phyloP scores from a whole-genome alignment of 1,140 invertebrate species.

The Carposina sasakii region DNA sequence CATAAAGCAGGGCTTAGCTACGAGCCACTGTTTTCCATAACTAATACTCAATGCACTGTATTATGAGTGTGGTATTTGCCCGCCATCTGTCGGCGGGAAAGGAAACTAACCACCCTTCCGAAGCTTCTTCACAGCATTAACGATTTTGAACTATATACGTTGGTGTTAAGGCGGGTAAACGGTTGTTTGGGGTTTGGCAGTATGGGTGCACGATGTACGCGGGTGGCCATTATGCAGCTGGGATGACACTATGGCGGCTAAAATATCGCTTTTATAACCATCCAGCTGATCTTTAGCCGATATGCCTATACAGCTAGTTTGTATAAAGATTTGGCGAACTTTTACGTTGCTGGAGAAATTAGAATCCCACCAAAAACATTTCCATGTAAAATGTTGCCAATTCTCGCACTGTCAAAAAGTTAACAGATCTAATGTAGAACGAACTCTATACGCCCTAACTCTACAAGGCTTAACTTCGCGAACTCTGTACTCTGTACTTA shows the following conservation, averaged over 20 bases:
- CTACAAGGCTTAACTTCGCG: too few species aligned
- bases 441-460: too few species aligned
- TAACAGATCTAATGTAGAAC: too few species aligned
- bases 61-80: constrained; percentile 43
- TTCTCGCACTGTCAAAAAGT: constrained; percentile 4
- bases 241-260: constrained; percentile 39
- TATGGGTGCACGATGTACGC: constrained; percentile 36
- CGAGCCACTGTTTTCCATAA: constrained; percentile 36
- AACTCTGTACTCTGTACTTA: too few species aligned
- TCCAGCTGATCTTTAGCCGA: too few species aligned
- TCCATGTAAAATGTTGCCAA: too few species aligned
- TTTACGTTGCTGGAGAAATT: too few species aligned
- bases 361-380: too few species aligned
- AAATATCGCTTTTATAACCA: constrained; percentile 23
- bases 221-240: constrained; percentile 59
- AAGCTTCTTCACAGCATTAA: constrained; percentile 23
- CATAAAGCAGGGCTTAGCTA: constrained; percentile 36
- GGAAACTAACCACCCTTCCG: constrained; percentile 2
- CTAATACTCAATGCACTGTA: constrained; percentile 27
- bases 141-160: neutral
- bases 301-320: too few species aligned
- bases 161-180: constrained; percentile 2
- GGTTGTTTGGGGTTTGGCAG: constrained; percentile 40
- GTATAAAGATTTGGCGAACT: too few species aligned
- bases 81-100: constrained; percentile 50